These are phyloP conservation scores for Bicyclus anynana DNA, from an alignment of 1,140 invertebrate genomes.

Conservation along the genomic window DNA sequence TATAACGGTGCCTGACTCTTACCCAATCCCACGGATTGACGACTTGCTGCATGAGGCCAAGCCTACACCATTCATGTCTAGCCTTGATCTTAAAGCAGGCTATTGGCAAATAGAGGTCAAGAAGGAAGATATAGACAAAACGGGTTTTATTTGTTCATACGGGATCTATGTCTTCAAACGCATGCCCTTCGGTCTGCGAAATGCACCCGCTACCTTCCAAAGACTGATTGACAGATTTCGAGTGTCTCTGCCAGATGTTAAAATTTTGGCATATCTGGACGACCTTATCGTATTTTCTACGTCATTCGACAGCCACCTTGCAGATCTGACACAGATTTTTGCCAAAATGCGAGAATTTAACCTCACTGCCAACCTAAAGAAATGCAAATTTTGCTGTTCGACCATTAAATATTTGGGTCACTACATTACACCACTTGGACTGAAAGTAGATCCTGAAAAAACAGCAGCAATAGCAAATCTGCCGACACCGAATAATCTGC, in stretches of 20 bases:
- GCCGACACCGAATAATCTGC: conserved; percentile 20
- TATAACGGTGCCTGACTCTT: conserved; percentile 26
- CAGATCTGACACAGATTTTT: conserved; percentile 25
- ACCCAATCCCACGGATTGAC: conserved; percentile 29
- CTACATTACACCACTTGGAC: conserved; percentile 25
- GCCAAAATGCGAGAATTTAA: conserved; percentile 18
- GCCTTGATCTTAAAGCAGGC: conserved; percentile 45
- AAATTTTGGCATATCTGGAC: conserved; percentile 25
- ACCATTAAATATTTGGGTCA: conserved; percentile 34
- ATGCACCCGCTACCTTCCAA: conserved; percentile 62
- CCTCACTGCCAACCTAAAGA: conserved; percentile 18
- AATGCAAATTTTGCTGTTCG: conserved; percentile 25
- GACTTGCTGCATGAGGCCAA: conserved; percentile 37
- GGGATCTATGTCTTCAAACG: conserved; percentile 12
- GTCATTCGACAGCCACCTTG: conserved; percentile 20
- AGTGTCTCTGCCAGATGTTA: conserved; percentile 17
- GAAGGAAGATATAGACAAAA: conserved; percentile 36
- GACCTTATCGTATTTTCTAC: conserved; percentile 26
- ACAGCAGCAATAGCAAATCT: conserved; percentile 13
- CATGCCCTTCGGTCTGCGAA: conserved; percentile 59
- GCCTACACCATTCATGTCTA: conserved; percentile 37
- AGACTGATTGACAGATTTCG: conserved; percentile 48
- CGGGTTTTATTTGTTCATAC: conserved; percentile 13
- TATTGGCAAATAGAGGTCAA: conserved; percentile 53
- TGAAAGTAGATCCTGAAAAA: conserved; percentile 27